A percentile compares a stretch with the other conserved stretches of the same genome.
phyloP scores from a whole-genome alignment of 1,140 invertebrate species.

The Littorina saxatilis region DNA sequence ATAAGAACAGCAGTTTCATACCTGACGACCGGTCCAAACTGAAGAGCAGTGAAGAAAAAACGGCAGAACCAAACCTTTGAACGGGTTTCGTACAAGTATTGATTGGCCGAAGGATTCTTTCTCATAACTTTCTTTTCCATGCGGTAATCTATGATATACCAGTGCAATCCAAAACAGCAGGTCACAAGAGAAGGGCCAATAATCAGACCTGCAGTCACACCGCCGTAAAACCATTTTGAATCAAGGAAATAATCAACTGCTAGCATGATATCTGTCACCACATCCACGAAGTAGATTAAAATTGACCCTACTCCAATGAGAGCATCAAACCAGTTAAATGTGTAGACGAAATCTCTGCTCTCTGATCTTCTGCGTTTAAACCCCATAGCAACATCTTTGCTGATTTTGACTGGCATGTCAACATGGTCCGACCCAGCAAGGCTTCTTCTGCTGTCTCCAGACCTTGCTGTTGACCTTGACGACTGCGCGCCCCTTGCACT shows the following conservation, averaged over 20 bases:
- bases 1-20: too few relatives aligned
- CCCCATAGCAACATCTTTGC: constrained; percentile 24
- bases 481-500: not conserved
- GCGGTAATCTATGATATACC: constrained; percentile 61
- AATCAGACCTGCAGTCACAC: constrained; percentile 54
- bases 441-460: not conserved
- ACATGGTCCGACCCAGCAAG: constrained; percentile 25
- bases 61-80: constrained; percentile 56
- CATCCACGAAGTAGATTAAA: constrained; percentile 51
- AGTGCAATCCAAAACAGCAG: constrained; percentile 54
- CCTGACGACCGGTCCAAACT: constrained; percentile 63
- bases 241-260: constrained; percentile 54
- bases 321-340: constrained; percentile 71
- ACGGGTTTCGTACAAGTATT: constrained; percentile 31
- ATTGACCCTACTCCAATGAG: constrained; percentile 48
- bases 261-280: constrained; percentile 59
- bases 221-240: constrained; percentile 45
- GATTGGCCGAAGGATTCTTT: constrained; percentile 24
- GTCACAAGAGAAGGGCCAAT: constrained; percentile 54
- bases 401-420: constrained; percentile 24
- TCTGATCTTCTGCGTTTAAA: constrained; percentile 17
- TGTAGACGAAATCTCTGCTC: constrained; percentile 18
- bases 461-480: not conserved
- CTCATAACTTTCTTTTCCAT: constrained; percentile 40
- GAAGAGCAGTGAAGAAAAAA: constrained; percentile 58